These are phyloP conservation scores for Balaeniceps rex DNA, from an alignment of 2,113 vertebrate genomes.

Conservation along the genomic window DNA sequence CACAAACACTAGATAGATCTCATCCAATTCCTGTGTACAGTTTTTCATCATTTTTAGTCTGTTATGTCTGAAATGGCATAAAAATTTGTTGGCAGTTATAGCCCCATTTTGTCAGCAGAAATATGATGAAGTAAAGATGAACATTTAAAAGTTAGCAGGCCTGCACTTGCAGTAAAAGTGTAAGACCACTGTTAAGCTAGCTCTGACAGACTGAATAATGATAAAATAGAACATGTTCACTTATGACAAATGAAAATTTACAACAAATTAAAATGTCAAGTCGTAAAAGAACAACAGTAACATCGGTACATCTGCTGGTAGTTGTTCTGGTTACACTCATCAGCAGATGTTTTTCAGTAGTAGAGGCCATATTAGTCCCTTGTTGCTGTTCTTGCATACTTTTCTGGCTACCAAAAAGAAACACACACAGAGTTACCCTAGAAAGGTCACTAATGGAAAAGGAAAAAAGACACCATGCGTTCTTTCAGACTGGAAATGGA, in stretches of 20 bases:
- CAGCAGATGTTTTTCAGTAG: neutral
- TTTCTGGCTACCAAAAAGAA: neutral
- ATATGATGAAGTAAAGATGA: neutral
- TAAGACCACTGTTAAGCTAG: neutral
- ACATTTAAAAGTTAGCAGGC: neutral
- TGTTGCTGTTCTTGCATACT: neutral
- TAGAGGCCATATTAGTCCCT: neutral
- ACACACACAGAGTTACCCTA: neutral
- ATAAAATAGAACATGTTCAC: neutral
- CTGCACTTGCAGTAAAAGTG: neutral
- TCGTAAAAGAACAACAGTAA: neutral
- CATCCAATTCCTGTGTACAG: neutral
- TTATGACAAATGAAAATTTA: neutral
- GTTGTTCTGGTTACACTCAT: neutral
- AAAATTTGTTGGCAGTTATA: neutral
- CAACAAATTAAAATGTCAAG: neutral
- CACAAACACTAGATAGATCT: neutral
- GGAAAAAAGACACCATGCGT: rapidly evolving
- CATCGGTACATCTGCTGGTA: neutral
- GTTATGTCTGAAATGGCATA: neutral
- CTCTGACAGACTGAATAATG: neutral
- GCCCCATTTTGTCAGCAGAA: neutral
- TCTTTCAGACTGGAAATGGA: neutral
- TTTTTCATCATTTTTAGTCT: neutral
- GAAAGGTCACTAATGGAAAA: neutral